Evolutionary conservation across 2,888 invertebrate species (phyloP).

Genomic region (Leucophora obtusa): DNA sequence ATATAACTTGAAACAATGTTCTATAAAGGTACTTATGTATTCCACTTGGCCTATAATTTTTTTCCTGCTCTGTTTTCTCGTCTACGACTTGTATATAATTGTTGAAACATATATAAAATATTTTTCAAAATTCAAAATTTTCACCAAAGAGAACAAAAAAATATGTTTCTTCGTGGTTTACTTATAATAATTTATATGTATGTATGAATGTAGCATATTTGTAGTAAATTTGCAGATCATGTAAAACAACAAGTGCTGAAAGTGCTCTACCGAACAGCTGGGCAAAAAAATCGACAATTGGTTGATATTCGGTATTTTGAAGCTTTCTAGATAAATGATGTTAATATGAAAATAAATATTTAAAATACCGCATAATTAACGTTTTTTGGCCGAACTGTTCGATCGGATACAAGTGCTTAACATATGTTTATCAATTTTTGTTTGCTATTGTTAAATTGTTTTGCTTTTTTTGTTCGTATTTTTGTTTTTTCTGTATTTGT

Average conservation of each 20-base stretch:
- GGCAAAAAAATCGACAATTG: no score
- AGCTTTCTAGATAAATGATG: no score
- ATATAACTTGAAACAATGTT: background rate
- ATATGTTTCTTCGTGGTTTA: background rate
- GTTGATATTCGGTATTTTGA: no score
- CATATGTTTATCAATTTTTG: constrained; percentile 21
- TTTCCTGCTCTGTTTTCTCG: constrained; percentile 12
- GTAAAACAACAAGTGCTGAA: constrained; percentile 42
- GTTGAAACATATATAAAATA: constrained; percentile 16
- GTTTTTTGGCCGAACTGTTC: no score
- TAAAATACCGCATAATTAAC: no score
- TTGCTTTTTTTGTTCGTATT: constrained; percentile 12
- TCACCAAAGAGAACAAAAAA: constrained; percentile 8
- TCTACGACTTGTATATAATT: constrained; percentile 13
- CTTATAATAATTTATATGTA: constrained; percentile 9
- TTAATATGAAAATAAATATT: no score
- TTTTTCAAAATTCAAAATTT: background rate
- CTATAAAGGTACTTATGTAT: constrained; percentile 1
- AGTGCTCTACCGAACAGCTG: background rate
- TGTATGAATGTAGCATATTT: background rate
- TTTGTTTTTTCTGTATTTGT: background rate
- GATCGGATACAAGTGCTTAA: constrained; percentile 18
- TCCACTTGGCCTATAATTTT: constrained; percentile 31
- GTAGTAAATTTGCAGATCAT: background rate
- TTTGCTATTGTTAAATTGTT: constrained; percentile 14